A percentile compares a stretch with the other conserved stretches of the same genome.
Evolutionary conservation across 2,797 vertebrate genomes (phyloP).

Genomic region (Pelochelys cantorii): DNA sequence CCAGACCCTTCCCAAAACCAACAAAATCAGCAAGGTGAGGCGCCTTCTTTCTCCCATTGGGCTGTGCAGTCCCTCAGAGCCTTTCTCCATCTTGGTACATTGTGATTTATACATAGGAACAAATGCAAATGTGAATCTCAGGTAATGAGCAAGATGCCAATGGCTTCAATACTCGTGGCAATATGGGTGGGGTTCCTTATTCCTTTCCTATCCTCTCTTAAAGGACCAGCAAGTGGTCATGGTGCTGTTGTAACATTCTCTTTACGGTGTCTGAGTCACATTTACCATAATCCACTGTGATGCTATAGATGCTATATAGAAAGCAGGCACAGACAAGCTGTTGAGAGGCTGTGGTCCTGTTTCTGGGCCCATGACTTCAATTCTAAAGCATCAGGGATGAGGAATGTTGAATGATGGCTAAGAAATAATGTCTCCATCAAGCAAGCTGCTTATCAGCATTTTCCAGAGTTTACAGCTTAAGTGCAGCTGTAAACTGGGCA

Average conservation of each 20-base stretch:
- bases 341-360: not conserved
- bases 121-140: not conserved
- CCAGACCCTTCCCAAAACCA: conserved; percentile 99
- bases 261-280: not conserved
- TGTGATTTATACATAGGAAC: rapidly evolving
- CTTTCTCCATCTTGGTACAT: not conserved
- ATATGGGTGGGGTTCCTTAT: not conserved
- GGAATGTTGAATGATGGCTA: not conserved
- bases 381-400: too few species aligned
- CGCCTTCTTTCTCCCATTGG: not conserved
- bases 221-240: not conserved
- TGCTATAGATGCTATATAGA: not conserved
- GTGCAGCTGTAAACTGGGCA: too few species aligned
- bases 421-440: too few species aligned
- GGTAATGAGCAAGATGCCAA: not conserved
- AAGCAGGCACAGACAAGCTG: not conserved
- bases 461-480: not conserved
- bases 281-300: not conserved
- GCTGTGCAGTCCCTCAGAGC: not conserved
- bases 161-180: not conserved
- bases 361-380: not conserved
- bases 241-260: not conserved
- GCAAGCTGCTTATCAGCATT: not conserved
- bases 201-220: not conserved
- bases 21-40: conserved; percentile 98